Evolutionary conservation across 2,113 vertebrate species (phyloP).

Genomic region (Campylomormyrus numenius): DNA sequence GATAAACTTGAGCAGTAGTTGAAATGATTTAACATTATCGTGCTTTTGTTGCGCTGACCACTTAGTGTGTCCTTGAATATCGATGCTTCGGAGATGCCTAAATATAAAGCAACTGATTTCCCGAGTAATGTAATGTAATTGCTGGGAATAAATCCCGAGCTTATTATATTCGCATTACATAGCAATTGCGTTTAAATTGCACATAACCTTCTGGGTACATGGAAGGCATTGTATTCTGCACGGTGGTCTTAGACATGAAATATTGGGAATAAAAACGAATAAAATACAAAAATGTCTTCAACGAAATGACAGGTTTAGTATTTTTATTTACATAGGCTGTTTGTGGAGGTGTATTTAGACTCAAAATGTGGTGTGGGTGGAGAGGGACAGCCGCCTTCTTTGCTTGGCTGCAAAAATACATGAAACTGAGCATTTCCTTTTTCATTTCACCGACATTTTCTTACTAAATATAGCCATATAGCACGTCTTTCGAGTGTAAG

Average conservation of each 20-base stretch:
- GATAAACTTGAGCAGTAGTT: background rate
- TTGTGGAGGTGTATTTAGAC: background rate
- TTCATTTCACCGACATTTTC: background rate
- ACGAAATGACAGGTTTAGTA: background rate
- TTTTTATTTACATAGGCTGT: background rate
- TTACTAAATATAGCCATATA: background rate
- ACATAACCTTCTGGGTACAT: background rate
- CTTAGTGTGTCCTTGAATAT: background rate
- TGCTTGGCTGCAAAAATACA: background rate
- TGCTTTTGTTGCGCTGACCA: background rate
- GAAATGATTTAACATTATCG: background rate
- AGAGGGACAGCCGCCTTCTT: background rate
- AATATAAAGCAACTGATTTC: background rate
- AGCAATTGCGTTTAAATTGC: background rate
- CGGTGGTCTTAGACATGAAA: background rate
- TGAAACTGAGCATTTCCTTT: background rate
- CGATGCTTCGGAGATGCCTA: background rate
- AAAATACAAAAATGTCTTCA: background rate
- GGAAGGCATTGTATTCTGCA: background rate
- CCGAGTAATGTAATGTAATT: background rate
- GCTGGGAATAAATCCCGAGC: background rate
- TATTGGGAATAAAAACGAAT: background rate
- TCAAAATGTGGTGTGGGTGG: background rate
- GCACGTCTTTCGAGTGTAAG: background rate
- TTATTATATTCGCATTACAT: background rate